Evolutionary conservation across 2,888 invertebrate genomes (phyloP).

Genomic region (Eledone cirrhosa): DNA sequence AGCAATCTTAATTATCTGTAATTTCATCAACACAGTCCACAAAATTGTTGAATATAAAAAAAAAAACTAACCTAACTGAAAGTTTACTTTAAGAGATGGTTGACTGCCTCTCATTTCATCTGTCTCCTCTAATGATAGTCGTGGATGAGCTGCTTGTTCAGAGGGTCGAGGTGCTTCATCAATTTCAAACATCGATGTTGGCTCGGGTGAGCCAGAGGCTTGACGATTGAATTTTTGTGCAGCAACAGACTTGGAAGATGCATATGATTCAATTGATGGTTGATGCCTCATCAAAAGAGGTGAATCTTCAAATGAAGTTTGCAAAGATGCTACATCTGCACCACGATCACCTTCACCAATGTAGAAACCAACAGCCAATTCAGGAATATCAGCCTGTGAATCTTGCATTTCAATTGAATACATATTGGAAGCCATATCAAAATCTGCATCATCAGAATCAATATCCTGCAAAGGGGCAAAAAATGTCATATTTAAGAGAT

Average conservation of each 20-base stretch:
- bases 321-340: constrained; percentile 14
- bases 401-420: neutral
- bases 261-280: neutral
- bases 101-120: constrained; percentile 2
- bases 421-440: constrained; percentile 23
- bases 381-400: constrained; percentile 17
- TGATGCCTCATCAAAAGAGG: constrained; percentile 1
- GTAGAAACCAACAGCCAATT: constrained; percentile 32
- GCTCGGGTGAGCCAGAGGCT: constrained; percentile 33
- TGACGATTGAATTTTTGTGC: constrained; percentile 34
- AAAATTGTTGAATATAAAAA: too few species aligned
- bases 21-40: too few species aligned
- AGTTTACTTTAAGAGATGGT: constrained; percentile 17
- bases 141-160: constrained; percentile 19
- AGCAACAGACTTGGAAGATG: constrained; percentile 30
- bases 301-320: neutral
- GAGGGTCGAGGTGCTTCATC: constrained; percentile 36
- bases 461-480: neutral
- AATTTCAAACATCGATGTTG: constrained; percentile 34
- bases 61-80: constrained; percentile 18
- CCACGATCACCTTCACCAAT: constrained; percentile 35
- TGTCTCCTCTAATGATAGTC: neutral
- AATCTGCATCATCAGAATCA: constrained; percentile 21
- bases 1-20: too few species aligned
- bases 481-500: neutral